Conservation (phyloP, 1,140 invertebrate genomes). For the Bombus sylvicola region DNA sequence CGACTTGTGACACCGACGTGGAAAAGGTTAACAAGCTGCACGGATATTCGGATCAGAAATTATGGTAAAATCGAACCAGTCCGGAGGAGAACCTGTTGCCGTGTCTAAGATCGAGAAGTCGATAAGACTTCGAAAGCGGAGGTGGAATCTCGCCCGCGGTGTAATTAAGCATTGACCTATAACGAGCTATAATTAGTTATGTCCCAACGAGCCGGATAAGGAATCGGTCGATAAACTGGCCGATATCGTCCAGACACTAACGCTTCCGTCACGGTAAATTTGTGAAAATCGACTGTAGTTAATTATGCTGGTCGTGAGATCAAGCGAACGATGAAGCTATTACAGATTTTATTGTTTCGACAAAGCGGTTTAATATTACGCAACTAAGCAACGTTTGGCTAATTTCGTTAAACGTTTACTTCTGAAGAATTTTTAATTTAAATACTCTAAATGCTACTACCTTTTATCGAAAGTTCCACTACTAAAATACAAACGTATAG, state of each 20-base stretch:
- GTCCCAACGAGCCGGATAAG: constrained; percentile 74
- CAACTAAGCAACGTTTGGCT: too few relatives aligned
- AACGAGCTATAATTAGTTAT: constrained; percentile 81
- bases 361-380: too few relatives aligned
- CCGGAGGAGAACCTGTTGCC: constrained; percentile 64
- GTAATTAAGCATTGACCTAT: constrained; percentile 81
- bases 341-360: too few relatives aligned
- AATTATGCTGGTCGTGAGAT: background rate
- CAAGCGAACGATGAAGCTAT: background rate
- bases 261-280: constrained; percentile 37
- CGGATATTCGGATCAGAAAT: constrained; percentile 63
- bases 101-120: constrained; percentile 69
- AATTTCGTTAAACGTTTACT: too few relatives aligned
- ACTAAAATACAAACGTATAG: too few relatives aligned
- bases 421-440: too few relatives aligned
- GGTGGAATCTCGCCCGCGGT: constrained; percentile 73
- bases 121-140: constrained; percentile 72
- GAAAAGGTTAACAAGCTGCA: constrained; percentile 54
- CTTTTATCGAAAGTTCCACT: fast-evolving
- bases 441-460: too few relatives aligned
- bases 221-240: constrained; percentile 73
- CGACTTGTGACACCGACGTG: constrained; percentile 51
- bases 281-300: background rate
- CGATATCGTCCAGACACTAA: constrained; percentile 65
- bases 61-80: constrained; percentile 65